Evolutionary conservation across 2,888 invertebrate genomes (phyloP).

Genomic region (Xiphydria camelus): DNA sequence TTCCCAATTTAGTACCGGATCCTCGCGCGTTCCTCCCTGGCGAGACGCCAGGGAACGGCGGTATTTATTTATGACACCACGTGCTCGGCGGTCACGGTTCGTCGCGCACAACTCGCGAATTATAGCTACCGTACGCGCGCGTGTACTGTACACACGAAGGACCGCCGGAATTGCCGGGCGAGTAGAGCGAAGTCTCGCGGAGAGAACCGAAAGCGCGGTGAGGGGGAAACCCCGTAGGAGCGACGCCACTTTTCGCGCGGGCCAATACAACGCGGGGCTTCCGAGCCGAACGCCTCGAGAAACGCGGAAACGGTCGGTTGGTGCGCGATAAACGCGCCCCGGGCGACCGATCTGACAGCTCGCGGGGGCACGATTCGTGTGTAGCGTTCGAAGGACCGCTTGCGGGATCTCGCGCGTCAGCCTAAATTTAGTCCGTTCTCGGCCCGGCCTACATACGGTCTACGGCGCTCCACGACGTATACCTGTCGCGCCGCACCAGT

Average conservation of each 20-base stretch:
- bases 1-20: slow-evolving; percentile 26
- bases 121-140: no score
- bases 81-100: slow-evolving; percentile 15
- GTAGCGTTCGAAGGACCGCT: slow-evolving; percentile 37
- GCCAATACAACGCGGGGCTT: slow-evolving; percentile 11
- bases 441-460: slow-evolving; percentile 43
- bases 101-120: neutral
- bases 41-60: no score
- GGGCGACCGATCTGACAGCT: slow-evolving; percentile 2
- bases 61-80: slow-evolving; percentile 32
- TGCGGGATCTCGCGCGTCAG: no score
- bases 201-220: slow-evolving; percentile 1
- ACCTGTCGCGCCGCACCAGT: slow-evolving; percentile 6
- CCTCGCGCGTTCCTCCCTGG: no score
- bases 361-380: slow-evolving; percentile 11
- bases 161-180: neutral
- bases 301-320: slow-evolving; percentile 6
- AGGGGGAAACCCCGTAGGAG: neutral
- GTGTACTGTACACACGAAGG: neutral
- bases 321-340: slow-evolving; percentile 2
- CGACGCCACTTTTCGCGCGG: neutral
- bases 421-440: slow-evolving; percentile 48
- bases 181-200: no score
- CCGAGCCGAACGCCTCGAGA: slow-evolving; percentile 17
- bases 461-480: slow-evolving; percentile 16